A percentile compares a stretch with the other conserved stretches of the same genome.
These are phyloP conservation scores for Pseudochaenichthys georgianus DNA, from an alignment of 2,797 vertebrate genomes.

Conservation along the genomic window DNA sequence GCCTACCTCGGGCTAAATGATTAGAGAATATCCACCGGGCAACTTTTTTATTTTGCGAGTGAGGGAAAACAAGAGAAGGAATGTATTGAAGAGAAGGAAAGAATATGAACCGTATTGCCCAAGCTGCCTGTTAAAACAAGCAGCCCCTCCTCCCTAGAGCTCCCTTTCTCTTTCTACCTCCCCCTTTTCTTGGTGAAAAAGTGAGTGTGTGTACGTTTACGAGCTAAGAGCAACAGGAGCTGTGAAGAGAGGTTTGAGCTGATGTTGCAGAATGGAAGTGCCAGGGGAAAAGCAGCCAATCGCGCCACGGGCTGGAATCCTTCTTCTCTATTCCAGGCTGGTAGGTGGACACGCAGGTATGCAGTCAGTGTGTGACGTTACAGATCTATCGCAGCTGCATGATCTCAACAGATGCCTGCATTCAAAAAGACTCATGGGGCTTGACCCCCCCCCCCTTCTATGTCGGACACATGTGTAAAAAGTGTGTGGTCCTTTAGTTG, in stretches of 20 bases:
- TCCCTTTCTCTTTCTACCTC: constrained; percentile 23
- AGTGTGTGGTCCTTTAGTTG: constrained; percentile 61
- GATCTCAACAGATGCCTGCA: constrained; percentile 32
- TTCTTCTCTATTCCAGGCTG: neutral
- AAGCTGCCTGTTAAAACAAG: constrained; percentile 45
- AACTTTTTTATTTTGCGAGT: constrained; percentile 10
- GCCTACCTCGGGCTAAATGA: constrained; percentile 66
- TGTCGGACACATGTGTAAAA: constrained; percentile 58
- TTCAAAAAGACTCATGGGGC: constrained; percentile 47
- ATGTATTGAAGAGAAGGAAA: constrained; percentile 17
- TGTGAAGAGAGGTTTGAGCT: constrained; percentile 81
- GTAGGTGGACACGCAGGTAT: constrained; percentile 48
- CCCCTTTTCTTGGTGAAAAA: constrained; percentile 44
- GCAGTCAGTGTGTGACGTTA: constrained; percentile 23
- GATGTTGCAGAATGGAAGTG: constrained; percentile 80
- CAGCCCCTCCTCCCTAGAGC: constrained; percentile 7
- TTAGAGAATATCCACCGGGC: constrained; percentile 61
- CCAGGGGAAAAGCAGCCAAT: constrained; percentile 42
- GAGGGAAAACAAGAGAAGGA: constrained; percentile 34
- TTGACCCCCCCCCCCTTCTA: constrained; percentile 38
- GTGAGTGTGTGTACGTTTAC: constrained; percentile 72
- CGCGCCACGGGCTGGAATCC: constrained; percentile 28
- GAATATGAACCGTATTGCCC: constrained; percentile 47
- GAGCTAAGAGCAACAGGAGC: constrained; percentile 84
- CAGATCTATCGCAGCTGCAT: constrained; percentile 24